Evolutionary conservation across 2,888 invertebrate species (phyloP), one percentile per base, ranked within the genome.

Genomic region (Stomorhina lunata): DNA sequence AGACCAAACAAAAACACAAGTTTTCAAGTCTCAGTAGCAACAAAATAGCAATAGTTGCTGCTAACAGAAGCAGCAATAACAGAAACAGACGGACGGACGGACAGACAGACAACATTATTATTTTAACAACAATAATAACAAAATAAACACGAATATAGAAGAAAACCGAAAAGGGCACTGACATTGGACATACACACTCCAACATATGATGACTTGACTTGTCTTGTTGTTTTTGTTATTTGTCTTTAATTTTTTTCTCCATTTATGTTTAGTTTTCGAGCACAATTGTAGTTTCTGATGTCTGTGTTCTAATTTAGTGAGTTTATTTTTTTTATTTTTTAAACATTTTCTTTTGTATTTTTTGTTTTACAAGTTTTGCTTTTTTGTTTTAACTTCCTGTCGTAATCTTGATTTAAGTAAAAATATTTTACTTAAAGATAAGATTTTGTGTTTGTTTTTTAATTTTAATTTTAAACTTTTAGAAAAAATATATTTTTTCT

Each of bases 111-210:
- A 59, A 29, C 63, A 20, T 57, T 71, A 12, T 43, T 65, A 63
- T 71, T 71, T n/a, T n/a, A n/a, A n/a, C n/a, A 48, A 61, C 43
- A 69, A 32, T 34, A 77, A 75, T 55, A 57, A 71, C 75, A 80
- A 32, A 63, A 71, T 53, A 34, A 34, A 20, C 27, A 53, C 7
- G 17, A 53, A 20, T 76, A 66, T 65, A 45, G 43, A 20, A 57
- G 12, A 40, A 45, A 59, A 43, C 53, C 34, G 69, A 81, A 80
- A 81, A 82, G 81, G 81, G 81, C 81, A 82, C 81, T 82, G 81
- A 82, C 81, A 82, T 82, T 82, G 81, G 40, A 15, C 37, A 45
- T 40, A 32, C 29, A 53, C 22, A 55, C 32, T n/a, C n/a, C 34
- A 25, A 45, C 32, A 68, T 17, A 50, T 37, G 53, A 12, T 12